A percentile compares a stretch with the other conserved stretches of the same genome.
phyloP scores from a whole-genome alignment of 2,113 vertebrate species.

The Pomatorhinus ruficollis region DNA sequence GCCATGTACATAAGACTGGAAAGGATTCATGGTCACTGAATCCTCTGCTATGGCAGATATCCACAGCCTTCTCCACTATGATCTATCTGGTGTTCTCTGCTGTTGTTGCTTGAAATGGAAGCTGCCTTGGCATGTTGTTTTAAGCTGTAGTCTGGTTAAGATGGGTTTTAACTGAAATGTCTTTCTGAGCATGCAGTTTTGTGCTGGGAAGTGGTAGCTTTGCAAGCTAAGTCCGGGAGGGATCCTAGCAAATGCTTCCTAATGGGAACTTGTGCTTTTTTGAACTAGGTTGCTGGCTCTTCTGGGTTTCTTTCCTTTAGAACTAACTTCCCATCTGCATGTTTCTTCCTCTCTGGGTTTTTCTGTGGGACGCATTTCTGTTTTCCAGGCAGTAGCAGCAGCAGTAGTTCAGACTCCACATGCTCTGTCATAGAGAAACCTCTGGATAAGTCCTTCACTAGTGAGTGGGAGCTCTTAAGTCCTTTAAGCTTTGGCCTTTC shows the following conservation, averaged over 20 bases:
- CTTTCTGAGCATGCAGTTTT: slow-evolving; percentile 15
- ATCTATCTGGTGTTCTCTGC: slow-evolving; percentile 17
- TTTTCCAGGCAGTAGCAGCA: slow-evolving; percentile 89
- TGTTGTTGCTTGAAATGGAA: slow-evolving; percentile 14
- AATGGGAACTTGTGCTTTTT: slow-evolving; percentile 3
- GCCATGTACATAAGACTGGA: not conserved
- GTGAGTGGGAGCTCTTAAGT: slow-evolving; percentile 87
- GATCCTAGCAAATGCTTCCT: slow-evolving; percentile 26
- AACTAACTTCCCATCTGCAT: slow-evolving; percentile 71
- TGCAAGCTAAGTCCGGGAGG: slow-evolving; percentile 35
- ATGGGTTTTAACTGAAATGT: not conserved
- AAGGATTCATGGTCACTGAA: not conserved
- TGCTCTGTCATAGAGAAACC: slow-evolving; percentile 85
- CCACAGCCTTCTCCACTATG: not conserved
- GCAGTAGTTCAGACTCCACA: slow-evolving; percentile 87
- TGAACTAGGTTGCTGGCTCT: slow-evolving; percentile 16
- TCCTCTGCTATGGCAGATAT: slow-evolving; percentile 31
- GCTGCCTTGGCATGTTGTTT: slow-evolving; percentile 36
- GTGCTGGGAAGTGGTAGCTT: slow-evolving; percentile 32
- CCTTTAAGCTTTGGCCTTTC: slow-evolving; percentile 77
- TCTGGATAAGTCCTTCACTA: slow-evolving; percentile 87
- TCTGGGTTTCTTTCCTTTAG: slow-evolving; percentile 36
- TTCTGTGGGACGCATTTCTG: slow-evolving; percentile 77
- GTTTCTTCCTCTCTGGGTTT: slow-evolving; percentile 71
- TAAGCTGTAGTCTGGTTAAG: not conserved